Base-by-base conservation (phyloP, 2,888 invertebrate species). In the Nomada fabriciana region DNA sequence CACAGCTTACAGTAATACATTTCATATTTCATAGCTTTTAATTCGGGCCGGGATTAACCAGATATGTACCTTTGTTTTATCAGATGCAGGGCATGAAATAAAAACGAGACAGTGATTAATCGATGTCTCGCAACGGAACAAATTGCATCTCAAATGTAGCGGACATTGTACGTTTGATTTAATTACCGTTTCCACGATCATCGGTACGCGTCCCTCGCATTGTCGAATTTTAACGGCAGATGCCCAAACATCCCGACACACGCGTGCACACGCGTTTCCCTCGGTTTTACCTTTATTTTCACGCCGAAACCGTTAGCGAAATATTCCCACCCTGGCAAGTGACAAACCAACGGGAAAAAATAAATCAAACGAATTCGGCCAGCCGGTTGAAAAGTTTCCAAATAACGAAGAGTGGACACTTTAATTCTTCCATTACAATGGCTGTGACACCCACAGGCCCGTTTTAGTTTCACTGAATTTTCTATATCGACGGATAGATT, bases 371-470 rank as follows among this genome's bases (percentile, higher is more conserved):
- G 83, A 83, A 83, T 83, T 73, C 77, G 71, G 52, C 61, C 20
- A 23, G 64, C 53, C 63, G 80, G 71, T 83, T 88, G 87, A 80
- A 87, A 88, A 72, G 87, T 89, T 85, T 76, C 73, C 82, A 81
- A 87, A 87, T 89, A 87, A 85, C 89, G 85, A 87, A 84, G 82
- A 85, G 82, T 71, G 83, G 85, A 80, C 82, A 85, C 83, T 87
- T 80, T 88, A 83, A 89, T 89, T 87, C 85, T 80, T 87, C 87
- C 83, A 84, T 89, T 85, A 84, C 87, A 87, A 85, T 85, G 82
- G 87, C 81, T 81, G 75, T 77, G 80, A 79, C 82, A 86, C 80
- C 69, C 67, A 57, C 68, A 64, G 63, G 64, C 74, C 25, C 67
- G 50, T 74, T 80, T 73, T 74, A 50, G 64, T 64, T 68, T 70